Percentiles rank a stretch among this genome's conserved stretches.
Evolutionary conservation across 2,113 vertebrate genomes (phyloP).

Genomic region (Pelmatolapia mariae): DNA sequence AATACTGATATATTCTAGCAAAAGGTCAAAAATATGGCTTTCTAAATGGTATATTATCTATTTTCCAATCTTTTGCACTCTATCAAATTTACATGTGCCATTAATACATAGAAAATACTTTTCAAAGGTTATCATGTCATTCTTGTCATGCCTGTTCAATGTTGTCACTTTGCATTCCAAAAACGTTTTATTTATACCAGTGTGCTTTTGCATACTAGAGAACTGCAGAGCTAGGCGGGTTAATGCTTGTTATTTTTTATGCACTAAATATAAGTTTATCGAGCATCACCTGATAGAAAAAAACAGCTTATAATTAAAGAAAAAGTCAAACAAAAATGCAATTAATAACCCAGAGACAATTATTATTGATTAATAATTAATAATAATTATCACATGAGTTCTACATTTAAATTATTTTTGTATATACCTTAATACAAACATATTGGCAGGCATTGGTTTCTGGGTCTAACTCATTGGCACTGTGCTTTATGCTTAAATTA

Average conservation of each 20-base stretch:
- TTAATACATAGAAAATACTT: not conserved
- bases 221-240: not conserved
- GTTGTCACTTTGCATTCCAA: not conserved
- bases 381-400: not conserved
- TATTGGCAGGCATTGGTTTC: rapidly evolving
- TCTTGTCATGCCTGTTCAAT: not conserved
- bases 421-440: not conserved
- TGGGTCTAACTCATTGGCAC: not conserved
- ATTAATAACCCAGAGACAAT: not conserved
- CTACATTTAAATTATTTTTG: rapidly evolving
- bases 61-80: not conserved
- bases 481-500: not conserved
- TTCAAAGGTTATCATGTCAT: rapidly evolving
- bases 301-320: rapidly evolving
- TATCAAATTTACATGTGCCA: not conserved
- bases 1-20: not conserved
- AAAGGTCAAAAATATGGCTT: not conserved
- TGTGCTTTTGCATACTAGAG: rapidly evolving
- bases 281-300: not conserved
- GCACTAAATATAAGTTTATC: not conserved
- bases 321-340: not conserved
- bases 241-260: not conserved
- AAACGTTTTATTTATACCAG: rapidly evolving
- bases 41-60: not conserved
- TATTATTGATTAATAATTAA: not conserved